These are phyloP conservation scores for Lymantria dispar DNA, from an alignment of 2,888 invertebrate species.

Conservation along the genomic window DNA sequence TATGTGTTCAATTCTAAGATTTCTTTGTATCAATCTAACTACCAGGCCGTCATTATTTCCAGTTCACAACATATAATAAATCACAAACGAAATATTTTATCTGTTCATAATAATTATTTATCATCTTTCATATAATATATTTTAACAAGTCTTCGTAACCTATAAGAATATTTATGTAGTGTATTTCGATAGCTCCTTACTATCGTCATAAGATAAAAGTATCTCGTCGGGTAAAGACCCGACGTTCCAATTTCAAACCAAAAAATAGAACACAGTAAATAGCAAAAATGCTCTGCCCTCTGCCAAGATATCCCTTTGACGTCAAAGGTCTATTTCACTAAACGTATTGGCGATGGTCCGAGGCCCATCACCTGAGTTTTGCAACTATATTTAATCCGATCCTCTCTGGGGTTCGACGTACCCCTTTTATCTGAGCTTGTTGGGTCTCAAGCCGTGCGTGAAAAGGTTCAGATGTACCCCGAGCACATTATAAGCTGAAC, in stretches of 20 bases:
- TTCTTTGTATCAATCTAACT: too few species aligned
- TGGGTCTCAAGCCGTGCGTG: slow-evolving; percentile 56
- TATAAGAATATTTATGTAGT: too few species aligned
- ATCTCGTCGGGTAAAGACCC: not conserved
- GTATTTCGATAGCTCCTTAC: too few species aligned
- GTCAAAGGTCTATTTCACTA: slow-evolving; percentile 27
- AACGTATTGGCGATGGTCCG: slow-evolving; percentile 30
- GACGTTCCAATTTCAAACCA: slow-evolving; percentile 1
- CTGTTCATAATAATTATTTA: too few species aligned
- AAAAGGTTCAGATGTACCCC: slow-evolving; percentile 52
- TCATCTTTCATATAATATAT: too few species aligned
- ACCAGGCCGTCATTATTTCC: too few species aligned
- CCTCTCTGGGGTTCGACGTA: slow-evolving; percentile 11
- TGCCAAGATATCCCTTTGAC: slow-evolving; percentile 8
- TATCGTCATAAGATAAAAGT: too few species aligned
- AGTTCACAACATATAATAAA: too few species aligned
- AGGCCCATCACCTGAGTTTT: slow-evolving; percentile 37
- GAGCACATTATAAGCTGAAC: slow-evolving; percentile 33
- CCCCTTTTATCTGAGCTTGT: slow-evolving; percentile 42
- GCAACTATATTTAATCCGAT: slow-evolving; percentile 37
- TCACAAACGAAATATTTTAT: too few species aligned
- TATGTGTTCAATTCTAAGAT: too few species aligned
- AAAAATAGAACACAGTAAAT: slow-evolving; percentile 6
- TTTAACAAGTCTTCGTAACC: too few species aligned
- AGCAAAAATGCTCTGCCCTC: slow-evolving; percentile 1